Percentiles rank a stretch among this genome's conserved stretches.
Conservation (phyloP, 2,113 vertebrate species). For the Hirundichthys speculiger region DNA sequence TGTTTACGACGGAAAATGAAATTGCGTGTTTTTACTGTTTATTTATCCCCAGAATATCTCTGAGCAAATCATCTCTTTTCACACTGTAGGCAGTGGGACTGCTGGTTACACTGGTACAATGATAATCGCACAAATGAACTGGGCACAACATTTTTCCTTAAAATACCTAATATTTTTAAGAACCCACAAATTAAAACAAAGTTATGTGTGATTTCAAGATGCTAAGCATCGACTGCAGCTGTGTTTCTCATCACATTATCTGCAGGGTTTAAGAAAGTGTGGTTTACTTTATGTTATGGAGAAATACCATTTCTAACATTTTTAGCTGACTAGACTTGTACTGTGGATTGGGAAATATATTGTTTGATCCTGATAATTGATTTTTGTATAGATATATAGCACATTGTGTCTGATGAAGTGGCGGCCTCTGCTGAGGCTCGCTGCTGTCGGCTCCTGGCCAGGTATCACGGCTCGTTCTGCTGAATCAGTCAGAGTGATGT, state of each 20-base stretch:
- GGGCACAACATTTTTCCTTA: no score
- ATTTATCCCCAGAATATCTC: no score
- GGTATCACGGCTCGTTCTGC: conserved; percentile 50
- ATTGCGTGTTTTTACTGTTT: no score
- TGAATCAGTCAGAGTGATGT: conserved; percentile 52
- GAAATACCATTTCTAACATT: background rate
- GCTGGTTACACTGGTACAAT: no score
- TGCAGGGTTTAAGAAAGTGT: background rate
- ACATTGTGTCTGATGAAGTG: conserved; percentile 40
- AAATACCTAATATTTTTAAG: no score
- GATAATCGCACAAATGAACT: no score
- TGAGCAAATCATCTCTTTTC: no score
- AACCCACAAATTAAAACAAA: background rate
- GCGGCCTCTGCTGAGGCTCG: conserved; percentile 19
- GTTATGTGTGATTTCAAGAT: background rate
- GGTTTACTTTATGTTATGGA: background rate
- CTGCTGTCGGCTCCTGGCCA: conserved; percentile 42
- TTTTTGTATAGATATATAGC: conserved; percentile 27
- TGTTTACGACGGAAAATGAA: no score
- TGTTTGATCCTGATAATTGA: conserved; percentile 23
- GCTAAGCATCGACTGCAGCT: background rate
- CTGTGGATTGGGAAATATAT: background rate
- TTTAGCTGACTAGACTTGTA: background rate
- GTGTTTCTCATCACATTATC: background rate
- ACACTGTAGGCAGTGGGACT: no score